phyloP scores from a whole-genome alignment of 2,888 invertebrate genomes.

The Tubiluchus corallicola region DNA sequence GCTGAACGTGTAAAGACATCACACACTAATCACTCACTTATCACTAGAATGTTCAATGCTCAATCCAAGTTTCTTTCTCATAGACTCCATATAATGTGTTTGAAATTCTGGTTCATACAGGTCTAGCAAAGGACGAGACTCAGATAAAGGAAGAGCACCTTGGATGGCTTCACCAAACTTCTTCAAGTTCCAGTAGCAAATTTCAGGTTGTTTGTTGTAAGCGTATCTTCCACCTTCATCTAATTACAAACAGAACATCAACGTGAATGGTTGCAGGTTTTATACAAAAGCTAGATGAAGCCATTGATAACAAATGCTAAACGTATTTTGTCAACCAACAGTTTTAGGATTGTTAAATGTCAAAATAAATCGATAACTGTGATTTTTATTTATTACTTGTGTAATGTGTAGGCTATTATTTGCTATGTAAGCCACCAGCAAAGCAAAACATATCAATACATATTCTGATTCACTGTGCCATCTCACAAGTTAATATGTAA shows the following conservation, averaged over 20 bases:
- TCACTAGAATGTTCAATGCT: background rate
- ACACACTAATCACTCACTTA: slow-evolving; percentile 4
- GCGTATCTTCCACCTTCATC: slow-evolving; percentile 41
- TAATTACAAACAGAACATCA: too few relatives aligned
- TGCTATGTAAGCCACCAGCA: background rate
- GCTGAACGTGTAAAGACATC: too few relatives aligned
- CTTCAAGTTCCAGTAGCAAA: slow-evolving; percentile 43
- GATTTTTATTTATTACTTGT: too few relatives aligned
- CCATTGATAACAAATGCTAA: too few relatives aligned
- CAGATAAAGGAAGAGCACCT: slow-evolving; percentile 26
- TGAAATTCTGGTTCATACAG: slow-evolving; percentile 26
- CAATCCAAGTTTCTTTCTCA: slow-evolving; percentile 37
- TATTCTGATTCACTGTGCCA: background rate
- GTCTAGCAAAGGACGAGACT: slow-evolving; percentile 16
- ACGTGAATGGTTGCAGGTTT: background rate
- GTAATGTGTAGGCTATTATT: too few relatives aligned
- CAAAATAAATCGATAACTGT: background rate
- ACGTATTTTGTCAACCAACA: background rate
- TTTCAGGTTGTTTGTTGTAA: slow-evolving; percentile 40
- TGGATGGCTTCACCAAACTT: slow-evolving; percentile 40
- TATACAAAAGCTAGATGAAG: too few relatives aligned
- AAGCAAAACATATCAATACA: background rate
- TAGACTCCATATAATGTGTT: slow-evolving; percentile 22
- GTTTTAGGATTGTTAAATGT: background rate
- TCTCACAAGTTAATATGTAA: too few relatives aligned